phyloP scores from a whole-genome alignment of 2,797 vertebrate species.

The Rhinella marina region DNA sequence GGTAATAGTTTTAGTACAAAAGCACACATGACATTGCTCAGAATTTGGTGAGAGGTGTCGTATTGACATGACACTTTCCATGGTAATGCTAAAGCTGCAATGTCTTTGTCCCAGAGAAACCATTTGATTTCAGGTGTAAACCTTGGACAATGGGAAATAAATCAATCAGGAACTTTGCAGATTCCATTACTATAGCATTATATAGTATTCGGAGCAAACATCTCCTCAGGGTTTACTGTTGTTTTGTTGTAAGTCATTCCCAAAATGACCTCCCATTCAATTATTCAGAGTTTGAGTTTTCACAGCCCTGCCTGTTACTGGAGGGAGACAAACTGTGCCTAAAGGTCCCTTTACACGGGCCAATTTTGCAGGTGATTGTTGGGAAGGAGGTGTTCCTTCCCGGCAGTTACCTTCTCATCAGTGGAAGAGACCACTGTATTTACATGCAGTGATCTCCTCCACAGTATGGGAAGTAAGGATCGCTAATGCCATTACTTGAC shows the following conservation, averaged over 20 bases:
- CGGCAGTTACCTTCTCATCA: too few relatives aligned
- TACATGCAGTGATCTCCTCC: too few relatives aligned
- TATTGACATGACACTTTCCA: not conserved
- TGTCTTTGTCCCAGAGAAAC: not conserved
- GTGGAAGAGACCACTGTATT: too few relatives aligned
- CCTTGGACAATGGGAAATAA: not conserved
- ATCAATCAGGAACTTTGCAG: not conserved
- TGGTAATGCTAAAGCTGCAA: not conserved
- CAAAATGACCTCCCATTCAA: not conserved
- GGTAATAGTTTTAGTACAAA: too few relatives aligned
- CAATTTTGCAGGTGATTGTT: too few relatives aligned
- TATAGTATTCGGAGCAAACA: not conserved
- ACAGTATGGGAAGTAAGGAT: too few relatives aligned
- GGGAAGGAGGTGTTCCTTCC: too few relatives aligned
- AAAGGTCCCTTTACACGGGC: too few relatives aligned
- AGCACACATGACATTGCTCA: not conserved
- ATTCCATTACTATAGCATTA: not conserved
- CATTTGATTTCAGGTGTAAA: not conserved
- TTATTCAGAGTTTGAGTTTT: not conserved
- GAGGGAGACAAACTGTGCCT: not conserved
- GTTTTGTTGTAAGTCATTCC: not conserved
- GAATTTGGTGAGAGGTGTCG: not conserved
- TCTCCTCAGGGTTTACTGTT: too few relatives aligned
- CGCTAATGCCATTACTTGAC: too few relatives aligned
- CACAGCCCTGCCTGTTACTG: not conserved